Conservation (phyloP, 2,113 vertebrate species). For the Pituophis catenifer region DNA sequence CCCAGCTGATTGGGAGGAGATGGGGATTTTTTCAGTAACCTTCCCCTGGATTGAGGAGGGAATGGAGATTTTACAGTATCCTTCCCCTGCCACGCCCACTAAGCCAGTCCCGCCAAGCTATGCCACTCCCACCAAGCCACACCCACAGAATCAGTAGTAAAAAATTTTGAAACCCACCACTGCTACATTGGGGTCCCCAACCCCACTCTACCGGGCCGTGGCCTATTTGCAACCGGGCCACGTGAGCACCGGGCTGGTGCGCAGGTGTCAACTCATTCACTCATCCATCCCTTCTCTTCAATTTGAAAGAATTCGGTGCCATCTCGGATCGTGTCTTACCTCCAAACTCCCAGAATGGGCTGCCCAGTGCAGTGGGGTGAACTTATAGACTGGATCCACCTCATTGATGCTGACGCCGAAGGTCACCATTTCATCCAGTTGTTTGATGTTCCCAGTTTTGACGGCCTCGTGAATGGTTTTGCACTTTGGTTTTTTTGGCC, state of each 20-base stretch:
- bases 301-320: neutral
- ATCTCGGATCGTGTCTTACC: slow-evolving; percentile 59
- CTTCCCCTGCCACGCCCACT: no score
- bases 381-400: slow-evolving; percentile 70
- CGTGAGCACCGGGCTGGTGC: no score
- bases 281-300: neutral
- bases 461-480: slow-evolving; percentile 71
- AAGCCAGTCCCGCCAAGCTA: no score
- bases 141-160: no score
- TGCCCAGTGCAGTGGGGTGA: slow-evolving; percentile 77
- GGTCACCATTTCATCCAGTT: slow-evolving; percentile 66
- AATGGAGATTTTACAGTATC: no score
- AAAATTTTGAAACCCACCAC: no score
- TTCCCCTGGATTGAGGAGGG: no score
- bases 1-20: no score
- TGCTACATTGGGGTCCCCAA: neutral
- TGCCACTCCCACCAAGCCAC: no score
- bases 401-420: slow-evolving; percentile 69
- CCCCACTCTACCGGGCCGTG: no score
- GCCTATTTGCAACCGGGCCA: no score
- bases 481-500: slow-evolving; percentile 54
- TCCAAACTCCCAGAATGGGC: slow-evolving; percentile 80
- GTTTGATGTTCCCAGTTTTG: slow-evolving; percentile 68
- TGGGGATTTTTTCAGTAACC: no score
- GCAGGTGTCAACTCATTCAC: neutral